These are phyloP conservation scores for Pristionchus pacificus DNA, from an alignment of 1,140 invertebrate species.

Conservation along the genomic window DNA sequence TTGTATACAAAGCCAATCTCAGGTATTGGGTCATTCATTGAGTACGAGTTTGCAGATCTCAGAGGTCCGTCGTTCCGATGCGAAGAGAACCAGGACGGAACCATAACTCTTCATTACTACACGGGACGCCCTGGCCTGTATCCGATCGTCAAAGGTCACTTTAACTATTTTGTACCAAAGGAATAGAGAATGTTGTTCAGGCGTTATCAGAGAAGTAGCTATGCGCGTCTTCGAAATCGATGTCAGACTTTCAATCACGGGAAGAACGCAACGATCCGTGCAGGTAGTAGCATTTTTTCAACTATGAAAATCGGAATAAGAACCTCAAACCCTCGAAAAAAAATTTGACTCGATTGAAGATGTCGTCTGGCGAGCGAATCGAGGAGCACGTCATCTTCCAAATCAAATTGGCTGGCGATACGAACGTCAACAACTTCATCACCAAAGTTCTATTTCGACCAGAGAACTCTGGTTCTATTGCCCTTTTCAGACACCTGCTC, in stretches of 20 bases:
- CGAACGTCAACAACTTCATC: no score
- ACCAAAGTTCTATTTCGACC: no score
- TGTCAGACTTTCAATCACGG: conserved; percentile 43
- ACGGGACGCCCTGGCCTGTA: conserved; percentile 57
- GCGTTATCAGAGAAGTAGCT: conserved; percentile 54
- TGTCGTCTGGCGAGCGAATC: conserved; percentile 35
- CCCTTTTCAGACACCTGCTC: no score
- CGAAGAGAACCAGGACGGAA: conserved; percentile 54
- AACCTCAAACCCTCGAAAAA: no score
- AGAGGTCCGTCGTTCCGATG: conserved; percentile 50
- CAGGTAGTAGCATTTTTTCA: no score
- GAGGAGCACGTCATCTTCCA: conserved; percentile 38
- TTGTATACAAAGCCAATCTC: conserved; percentile 47
- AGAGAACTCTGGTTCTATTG: no score
- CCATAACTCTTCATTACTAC: conserved; percentile 58
- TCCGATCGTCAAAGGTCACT: conserved; percentile 54
- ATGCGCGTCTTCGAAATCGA: conserved; percentile 52
- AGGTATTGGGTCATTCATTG: neutral
- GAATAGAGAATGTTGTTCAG: conserved; percentile 30
- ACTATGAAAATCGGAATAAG: no score
- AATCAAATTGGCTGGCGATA: no score
- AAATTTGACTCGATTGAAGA: no score
- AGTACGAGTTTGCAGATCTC: neutral
- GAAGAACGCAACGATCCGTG: conserved; percentile 47
- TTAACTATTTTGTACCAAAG: neutral